phyloP scores from a whole-genome alignment of 2,888 invertebrate genomes.

The Drosophila lacicola region DNA sequence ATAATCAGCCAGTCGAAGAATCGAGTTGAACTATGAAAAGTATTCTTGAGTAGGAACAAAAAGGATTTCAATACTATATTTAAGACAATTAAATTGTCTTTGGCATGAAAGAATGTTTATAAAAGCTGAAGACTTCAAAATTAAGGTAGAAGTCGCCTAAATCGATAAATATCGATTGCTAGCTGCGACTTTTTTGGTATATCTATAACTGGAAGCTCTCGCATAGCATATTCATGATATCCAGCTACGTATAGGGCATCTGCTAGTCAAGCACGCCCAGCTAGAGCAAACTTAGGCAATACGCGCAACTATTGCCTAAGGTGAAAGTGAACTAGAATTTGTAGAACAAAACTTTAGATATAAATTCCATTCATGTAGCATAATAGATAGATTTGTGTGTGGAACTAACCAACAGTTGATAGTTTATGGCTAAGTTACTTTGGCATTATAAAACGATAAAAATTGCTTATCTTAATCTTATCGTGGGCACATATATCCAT shows the following conservation, averaged over 20 bases:
- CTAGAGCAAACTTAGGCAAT: neutral
- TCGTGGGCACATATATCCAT: slow-evolving; percentile 43
- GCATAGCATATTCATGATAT: too few species aligned
- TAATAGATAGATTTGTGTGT: neutral
- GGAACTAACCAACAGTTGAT: neutral
- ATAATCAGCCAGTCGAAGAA: too few species aligned
- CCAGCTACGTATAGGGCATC: neutral
- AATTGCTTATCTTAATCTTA: slow-evolving; percentile 47
- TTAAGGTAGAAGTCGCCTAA: neutral
- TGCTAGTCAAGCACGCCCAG: neutral
- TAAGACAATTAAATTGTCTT: too few species aligned
- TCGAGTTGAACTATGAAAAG: too few species aligned
- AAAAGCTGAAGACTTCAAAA: neutral
- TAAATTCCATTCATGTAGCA: neutral
- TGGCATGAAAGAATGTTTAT: neutral
- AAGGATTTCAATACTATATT: too few species aligned
- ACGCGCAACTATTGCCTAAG: neutral
- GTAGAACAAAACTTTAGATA: neutral
- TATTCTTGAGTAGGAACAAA: too few species aligned
- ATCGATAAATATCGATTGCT: neutral
- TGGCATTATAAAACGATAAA: slow-evolving; percentile 29
- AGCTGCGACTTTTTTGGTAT: neutral
- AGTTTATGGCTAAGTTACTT: slow-evolving; percentile 1
- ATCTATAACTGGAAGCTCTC: too few species aligned
- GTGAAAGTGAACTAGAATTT: neutral